These are phyloP conservation scores for Megaceryle torquata DNA, from an alignment of 2,113 vertebrate species.

Conservation along the genomic window DNA sequence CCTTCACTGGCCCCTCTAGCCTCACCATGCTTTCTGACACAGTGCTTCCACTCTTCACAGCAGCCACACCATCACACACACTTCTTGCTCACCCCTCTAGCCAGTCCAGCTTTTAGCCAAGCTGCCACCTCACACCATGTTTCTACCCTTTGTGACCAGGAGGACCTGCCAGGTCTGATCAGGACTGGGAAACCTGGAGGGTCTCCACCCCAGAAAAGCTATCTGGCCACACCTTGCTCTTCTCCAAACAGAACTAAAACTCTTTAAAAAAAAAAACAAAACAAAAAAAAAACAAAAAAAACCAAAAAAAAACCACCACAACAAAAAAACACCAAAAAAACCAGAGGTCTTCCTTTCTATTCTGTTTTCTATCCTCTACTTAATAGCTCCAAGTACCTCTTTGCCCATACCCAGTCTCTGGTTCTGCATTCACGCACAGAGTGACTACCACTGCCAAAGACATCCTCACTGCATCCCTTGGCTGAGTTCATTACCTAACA, in stretches of 20 bases:
- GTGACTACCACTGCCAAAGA: background rate
- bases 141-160: background rate
- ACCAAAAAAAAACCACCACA: background rate
- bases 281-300: background rate
- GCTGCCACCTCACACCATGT: background rate
- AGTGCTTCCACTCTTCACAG: background rate
- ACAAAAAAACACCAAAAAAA: background rate
- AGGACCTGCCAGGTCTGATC: background rate
- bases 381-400: background rate
- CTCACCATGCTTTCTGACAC: background rate
- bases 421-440: background rate
- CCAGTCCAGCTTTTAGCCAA: background rate
- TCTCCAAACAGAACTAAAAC: background rate
- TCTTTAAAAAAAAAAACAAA: background rate
- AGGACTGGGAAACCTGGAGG: background rate
- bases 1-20: background rate
- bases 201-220: background rate
- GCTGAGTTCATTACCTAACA: background rate
- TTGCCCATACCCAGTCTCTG: background rate
- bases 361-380: background rate
- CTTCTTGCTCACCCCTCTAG: background rate
- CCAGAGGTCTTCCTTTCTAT: background rate
- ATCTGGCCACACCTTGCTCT: background rate
- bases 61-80: no score
- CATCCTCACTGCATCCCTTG: background rate